Evolutionary conservation across 2,797 vertebrate species (phyloP).

Genomic region (Garrulus glandarius): DNA sequence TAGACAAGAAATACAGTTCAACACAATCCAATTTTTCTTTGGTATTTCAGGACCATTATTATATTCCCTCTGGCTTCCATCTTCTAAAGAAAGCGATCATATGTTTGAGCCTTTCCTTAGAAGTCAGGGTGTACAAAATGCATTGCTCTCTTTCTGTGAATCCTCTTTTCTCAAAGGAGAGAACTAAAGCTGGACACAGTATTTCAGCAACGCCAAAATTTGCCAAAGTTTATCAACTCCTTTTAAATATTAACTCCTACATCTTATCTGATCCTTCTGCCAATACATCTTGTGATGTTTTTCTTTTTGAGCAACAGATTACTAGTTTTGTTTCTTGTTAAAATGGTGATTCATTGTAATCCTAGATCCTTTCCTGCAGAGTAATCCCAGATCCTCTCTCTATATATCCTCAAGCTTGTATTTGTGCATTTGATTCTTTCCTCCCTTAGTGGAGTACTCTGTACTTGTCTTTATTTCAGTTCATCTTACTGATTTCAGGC

Average conservation of each 20-base stretch:
- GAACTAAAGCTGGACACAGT: background rate
- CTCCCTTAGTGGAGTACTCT: background rate
- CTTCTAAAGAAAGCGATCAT: background rate
- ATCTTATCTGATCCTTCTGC: background rate
- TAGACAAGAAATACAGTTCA: background rate
- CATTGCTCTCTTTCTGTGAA: background rate
- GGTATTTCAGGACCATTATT: background rate
- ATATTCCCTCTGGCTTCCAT: background rate
- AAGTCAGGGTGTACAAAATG: background rate
- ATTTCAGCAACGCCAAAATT: background rate
- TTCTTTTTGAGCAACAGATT: background rate
- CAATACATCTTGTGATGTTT: background rate
- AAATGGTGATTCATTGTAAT: background rate
- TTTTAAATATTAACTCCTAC: background rate
- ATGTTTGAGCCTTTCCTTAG: background rate
- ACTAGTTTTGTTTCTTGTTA: background rate
- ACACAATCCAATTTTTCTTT: background rate
- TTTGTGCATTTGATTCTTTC: background rate
- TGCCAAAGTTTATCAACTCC: background rate
- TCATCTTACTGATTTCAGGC: conserved; percentile 9
- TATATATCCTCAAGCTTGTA: background rate
- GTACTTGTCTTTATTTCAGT: conserved; percentile 10
- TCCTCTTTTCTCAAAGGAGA: background rate
- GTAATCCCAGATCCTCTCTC: background rate
- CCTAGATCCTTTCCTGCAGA: background rate